phyloP scores from a whole-genome alignment of 2,888 invertebrate species.

The Phengaris arion region DNA sequence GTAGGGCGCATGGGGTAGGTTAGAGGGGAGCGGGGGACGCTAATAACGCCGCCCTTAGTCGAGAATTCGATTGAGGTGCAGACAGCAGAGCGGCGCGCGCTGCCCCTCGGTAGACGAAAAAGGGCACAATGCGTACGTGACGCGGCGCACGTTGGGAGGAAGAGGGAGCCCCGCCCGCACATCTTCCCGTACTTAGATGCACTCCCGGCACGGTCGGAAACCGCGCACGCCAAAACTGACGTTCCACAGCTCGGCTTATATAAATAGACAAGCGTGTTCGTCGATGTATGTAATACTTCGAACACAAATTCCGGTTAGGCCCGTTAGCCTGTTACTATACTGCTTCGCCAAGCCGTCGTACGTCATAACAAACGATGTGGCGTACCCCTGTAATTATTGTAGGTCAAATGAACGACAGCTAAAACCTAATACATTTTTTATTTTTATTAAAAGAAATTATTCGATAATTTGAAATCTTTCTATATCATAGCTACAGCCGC shows the following conservation, averaged over 20 bases:
- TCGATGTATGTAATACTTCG: constrained; percentile 16
- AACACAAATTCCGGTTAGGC: constrained; percentile 61
- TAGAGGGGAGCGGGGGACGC: constrained; percentile 50
- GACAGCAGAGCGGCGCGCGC: constrained; percentile 55
- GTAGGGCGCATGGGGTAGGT: constrained; percentile 47
- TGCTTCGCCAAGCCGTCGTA: constrained; percentile 47
- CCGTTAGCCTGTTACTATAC: constrained; percentile 64
- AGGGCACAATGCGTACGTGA: constrained; percentile 69
- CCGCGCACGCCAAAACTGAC: constrained; percentile 40
- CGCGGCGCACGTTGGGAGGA: constrained; percentile 54
- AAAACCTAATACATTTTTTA: background rate
- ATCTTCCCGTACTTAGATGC: constrained; percentile 60
- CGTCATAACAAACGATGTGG: constrained; percentile 51
- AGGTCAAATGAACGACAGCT: background rate
- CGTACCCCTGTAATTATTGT: constrained; percentile 48
- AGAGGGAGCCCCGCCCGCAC: constrained; percentile 58
- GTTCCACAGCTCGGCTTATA: constrained; percentile 18
- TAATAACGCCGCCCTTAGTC: constrained; percentile 71
- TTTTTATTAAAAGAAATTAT: background rate
- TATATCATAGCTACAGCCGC: too few relatives aligned
- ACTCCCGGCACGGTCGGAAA: constrained; percentile 57
- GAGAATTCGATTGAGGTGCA: constrained; percentile 60
- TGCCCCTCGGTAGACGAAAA: constrained; percentile 55
- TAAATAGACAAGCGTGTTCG: constrained; percentile 3
- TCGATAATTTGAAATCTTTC: background rate